Conservation (phyloP, 2,888 invertebrate species). For the Epiblema foenella region DNA sequence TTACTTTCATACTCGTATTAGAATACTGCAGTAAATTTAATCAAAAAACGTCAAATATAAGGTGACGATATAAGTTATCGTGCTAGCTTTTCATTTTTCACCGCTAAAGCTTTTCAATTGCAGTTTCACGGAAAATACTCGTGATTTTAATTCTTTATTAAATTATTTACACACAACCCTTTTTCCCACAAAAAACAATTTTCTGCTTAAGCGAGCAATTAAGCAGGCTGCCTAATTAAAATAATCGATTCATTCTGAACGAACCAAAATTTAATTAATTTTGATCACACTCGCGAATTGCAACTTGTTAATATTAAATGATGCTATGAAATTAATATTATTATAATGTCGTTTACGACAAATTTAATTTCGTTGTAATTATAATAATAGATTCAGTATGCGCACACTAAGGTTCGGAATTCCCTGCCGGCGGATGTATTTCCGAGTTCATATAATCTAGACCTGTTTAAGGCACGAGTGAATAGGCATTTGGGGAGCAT, state of each 20-base stretch:
- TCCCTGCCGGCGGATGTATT: too few relatives aligned
- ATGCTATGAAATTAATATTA: not conserved
- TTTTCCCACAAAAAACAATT: conserved; percentile 25
- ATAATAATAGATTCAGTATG: too few relatives aligned
- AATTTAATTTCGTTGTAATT: conserved; percentile 1
- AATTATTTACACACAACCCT: conserved; percentile 20
- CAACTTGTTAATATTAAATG: conserved; percentile 31
- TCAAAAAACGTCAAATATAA: too few relatives aligned
- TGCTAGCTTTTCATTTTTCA: not conserved
- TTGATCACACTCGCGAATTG: conserved; percentile 24
- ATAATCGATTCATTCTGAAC: conserved; percentile 26
- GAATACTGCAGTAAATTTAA: conserved; percentile 31
- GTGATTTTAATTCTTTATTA: conserved; percentile 19
- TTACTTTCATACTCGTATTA: conserved; percentile 18
- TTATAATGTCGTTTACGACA: not conserved
- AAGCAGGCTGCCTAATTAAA: conserved; percentile 31
- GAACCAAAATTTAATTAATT: conserved; percentile 29
- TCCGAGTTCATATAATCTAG: too few relatives aligned
- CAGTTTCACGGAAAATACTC: not conserved
- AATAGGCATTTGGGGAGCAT: too few relatives aligned
- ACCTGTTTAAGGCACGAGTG: too few relatives aligned
- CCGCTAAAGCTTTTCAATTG: not conserved
- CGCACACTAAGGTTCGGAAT: too few relatives aligned
- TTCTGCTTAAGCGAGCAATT: conserved; percentile 25
- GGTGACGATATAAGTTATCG: too few relatives aligned